Conservation (phyloP, 1,140 invertebrate species). For the Anoplophora glabripennis region DNA sequence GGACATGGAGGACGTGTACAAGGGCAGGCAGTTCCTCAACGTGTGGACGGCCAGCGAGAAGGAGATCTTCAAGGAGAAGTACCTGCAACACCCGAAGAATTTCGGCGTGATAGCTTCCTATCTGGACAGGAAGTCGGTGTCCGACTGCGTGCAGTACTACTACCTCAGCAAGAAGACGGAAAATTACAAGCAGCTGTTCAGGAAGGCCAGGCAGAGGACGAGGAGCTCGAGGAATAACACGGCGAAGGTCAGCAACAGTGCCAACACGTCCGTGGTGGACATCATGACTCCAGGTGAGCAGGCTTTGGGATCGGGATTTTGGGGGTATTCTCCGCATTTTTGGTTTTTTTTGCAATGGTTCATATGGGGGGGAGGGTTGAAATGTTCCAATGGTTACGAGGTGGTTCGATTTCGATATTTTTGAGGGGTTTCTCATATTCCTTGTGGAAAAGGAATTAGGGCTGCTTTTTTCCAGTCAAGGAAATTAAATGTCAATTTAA, state of each 20-base stretch:
- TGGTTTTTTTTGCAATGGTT: no score
- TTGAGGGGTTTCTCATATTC: no score
- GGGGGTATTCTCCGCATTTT: no score
- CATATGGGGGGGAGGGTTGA: no score
- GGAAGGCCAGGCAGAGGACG: slow-evolving; percentile 77
- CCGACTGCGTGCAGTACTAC: slow-evolving; percentile 94
- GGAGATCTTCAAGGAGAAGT: slow-evolving; percentile 81
- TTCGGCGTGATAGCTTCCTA: slow-evolving; percentile 90
- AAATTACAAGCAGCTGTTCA: slow-evolving; percentile 92
- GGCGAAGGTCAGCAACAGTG: slow-evolving; percentile 50
- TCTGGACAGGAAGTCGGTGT: slow-evolving; percentile 83
- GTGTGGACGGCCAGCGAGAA: slow-evolving; percentile 87
- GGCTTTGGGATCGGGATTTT: no score
- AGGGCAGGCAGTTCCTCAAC: slow-evolving; percentile 79
- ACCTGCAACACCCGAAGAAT: slow-evolving; percentile 95
- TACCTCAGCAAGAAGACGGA: slow-evolving; percentile 96
- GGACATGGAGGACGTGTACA: slow-evolving; percentile 86
- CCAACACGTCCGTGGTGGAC: slow-evolving; percentile 59
- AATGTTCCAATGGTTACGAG: no score
- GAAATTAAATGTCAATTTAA: no score
- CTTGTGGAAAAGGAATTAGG: no score
- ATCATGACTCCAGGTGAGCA: slow-evolving; percentile 63
- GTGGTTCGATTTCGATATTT: no score
- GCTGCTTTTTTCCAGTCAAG: no score
- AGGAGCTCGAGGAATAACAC: slow-evolving; percentile 61